Evolutionary conservation across 1,140 invertebrate genomes (phyloP).

Genomic region (Drosophila bocqueti): DNA sequence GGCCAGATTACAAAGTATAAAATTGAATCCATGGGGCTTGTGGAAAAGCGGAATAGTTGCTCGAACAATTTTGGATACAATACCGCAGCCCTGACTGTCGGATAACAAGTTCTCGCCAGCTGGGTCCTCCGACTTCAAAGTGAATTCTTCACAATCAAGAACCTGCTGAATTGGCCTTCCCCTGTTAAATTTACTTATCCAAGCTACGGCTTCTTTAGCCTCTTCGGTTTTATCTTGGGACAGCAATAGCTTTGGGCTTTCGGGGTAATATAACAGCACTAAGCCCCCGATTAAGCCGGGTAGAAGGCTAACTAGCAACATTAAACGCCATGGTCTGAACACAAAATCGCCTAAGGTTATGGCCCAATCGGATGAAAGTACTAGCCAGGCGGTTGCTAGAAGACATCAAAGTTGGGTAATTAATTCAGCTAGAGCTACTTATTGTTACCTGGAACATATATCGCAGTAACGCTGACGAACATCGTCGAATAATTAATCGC

Average conservation of each 20-base stretch:
- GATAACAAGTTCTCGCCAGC: slow-evolving; percentile 55
- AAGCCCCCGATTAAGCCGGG: slow-evolving; percentile 87
- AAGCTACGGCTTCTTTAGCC: slow-evolving; percentile 85
- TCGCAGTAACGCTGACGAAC: slow-evolving; percentile 76
- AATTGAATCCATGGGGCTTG: slow-evolving; percentile 76
- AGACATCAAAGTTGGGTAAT: background rate
- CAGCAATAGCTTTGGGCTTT: slow-evolving; percentile 89
- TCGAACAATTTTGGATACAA: slow-evolving; percentile 69
- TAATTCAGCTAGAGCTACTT: background rate
- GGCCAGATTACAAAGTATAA: slow-evolving; percentile 70
- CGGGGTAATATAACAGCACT: slow-evolving; percentile 87
- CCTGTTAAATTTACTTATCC: slow-evolving; percentile 86
- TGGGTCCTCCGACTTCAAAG: slow-evolving; percentile 56
- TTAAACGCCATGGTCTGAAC: slow-evolving; percentile 88
- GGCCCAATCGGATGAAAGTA: slow-evolving; percentile 68
- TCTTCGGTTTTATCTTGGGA: slow-evolving; percentile 85
- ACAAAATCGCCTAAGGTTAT: slow-evolving; percentile 53
- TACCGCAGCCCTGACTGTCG: slow-evolving; percentile 51
- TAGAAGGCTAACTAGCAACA: slow-evolving; percentile 87
- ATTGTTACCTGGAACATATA: slow-evolving; percentile 75
- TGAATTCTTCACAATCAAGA: slow-evolving; percentile 47
- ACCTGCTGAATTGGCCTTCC: slow-evolving; percentile 76
- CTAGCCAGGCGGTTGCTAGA: slow-evolving; percentile 65
- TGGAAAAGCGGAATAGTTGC: slow-evolving; percentile 81
- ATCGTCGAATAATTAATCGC: slow-evolving; percentile 80